Base-by-base conservation (phyloP, 2,888 invertebrate genomes). In the Conus canariensis region DNA sequence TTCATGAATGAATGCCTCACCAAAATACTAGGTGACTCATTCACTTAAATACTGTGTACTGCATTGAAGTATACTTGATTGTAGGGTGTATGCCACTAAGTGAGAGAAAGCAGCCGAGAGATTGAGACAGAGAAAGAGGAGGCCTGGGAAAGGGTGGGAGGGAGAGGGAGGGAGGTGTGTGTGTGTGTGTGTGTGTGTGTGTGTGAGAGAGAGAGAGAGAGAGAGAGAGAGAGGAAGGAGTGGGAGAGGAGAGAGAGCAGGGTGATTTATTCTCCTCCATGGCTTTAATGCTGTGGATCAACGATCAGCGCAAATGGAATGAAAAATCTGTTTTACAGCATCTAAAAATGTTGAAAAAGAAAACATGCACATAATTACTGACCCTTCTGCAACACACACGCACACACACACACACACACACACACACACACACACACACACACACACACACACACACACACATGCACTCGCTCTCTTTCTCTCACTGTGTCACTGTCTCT, bases 391-490 rank as follows among this genome's bases (percentile, higher is more conserved):
- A 16, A 64, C 64, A 19, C 8, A 74, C 45, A 7, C 80, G 45
- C 30, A 80, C 45, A 45, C 82, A 56, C 82, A 83, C 77, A 77
- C 30, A 77, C 77, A 77, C 45, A 30, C 77, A 60, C 83, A 56
- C 70, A 80, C 56, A 25, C 77, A 77, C 30, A 30, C 30, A 77
- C 8, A 30, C 30, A 30, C 30, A 30, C 30, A 30, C 30, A 77
- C 30, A 77, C 30, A 77, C 30, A 77, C 30, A 77, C 30, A 77
- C 30, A 74, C 74, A 74, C 74, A 74, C 74, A 74, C 64, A 64
- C 64, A 64, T 16, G 16, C 64, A 64, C 64, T 14, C 64, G 4
- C 4, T 45, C 45, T 45, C 45, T 45, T 45, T 45, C 30, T 30
- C 30, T 30, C 45, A 45, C 45, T 45, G 45, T 45, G 45, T 45